A percentile compares a stretch with the other conserved stretches of the same genome.
These are phyloP conservation scores for Lepidocyrtinus sp. DNA, from an alignment of 2,888 invertebrate genomes.

Conservation along the genomic window DNA sequence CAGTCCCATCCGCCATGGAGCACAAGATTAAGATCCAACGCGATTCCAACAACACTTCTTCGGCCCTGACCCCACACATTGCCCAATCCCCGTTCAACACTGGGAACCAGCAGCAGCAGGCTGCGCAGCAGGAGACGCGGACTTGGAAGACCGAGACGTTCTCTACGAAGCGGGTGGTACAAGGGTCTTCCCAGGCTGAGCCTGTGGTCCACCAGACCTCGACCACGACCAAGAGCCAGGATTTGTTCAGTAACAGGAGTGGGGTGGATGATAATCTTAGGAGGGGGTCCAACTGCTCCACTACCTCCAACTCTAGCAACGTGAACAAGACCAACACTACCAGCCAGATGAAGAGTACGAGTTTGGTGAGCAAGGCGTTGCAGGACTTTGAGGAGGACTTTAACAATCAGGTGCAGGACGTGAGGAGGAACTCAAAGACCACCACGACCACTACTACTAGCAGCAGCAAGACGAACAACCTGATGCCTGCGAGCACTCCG, in stretches of 20 bases:
- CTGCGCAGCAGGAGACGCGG: slow-evolving; percentile 20
- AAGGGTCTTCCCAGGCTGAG: neutral
- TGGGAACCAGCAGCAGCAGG: neutral
- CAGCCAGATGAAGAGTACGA: neutral
- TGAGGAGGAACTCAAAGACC: slow-evolving; percentile 17
- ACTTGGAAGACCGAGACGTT: neutral
- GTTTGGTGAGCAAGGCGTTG: slow-evolving; percentile 32
- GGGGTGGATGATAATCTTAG: slow-evolving; percentile 17
- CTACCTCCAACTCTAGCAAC: neutral
- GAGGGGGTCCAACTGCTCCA: neutral
- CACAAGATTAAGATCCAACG: slow-evolving; percentile 23
- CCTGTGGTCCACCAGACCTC: slow-evolving; percentile 7
- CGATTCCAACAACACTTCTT: neutral
- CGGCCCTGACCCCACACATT: neutral
- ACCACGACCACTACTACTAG: neutral
- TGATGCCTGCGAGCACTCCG: neutral
- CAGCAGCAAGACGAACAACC: too few species aligned
- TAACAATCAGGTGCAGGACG: neutral
- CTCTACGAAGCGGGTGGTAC: slow-evolving; percentile 15
- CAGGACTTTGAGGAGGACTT: slow-evolving; percentile 28
- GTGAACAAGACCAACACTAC: slow-evolving; percentile 6
- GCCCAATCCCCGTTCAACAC: neutral
- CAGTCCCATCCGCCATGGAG: slow-evolving; percentile 20
- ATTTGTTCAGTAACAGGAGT: slow-evolving; percentile 30
- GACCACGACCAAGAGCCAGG: slow-evolving; percentile 14